A percentile compares a stretch with the other conserved stretches of the same genome.
Evolutionary conservation across 2,797 vertebrate species (phyloP).

Genomic region (Diplodus sargus): DNA sequence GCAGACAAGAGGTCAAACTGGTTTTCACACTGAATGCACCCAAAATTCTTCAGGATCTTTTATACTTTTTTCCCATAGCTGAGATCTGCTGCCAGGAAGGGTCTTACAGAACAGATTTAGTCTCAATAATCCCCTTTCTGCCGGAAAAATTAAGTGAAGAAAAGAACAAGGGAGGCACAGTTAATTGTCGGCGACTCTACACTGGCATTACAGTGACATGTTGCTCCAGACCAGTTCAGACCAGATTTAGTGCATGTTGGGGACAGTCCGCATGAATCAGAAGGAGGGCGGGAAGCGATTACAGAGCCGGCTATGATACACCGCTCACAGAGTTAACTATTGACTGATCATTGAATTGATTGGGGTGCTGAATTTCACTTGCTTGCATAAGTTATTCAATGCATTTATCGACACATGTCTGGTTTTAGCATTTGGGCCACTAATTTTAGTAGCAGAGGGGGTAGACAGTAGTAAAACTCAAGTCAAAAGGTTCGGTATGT

Average conservation of each 20-base stretch:
- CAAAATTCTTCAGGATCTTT: conserved; percentile 67
- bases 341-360: conserved; percentile 43
- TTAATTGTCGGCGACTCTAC: conserved; percentile 64
- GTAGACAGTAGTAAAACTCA: background rate
- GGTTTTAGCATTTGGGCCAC: background rate
- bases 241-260: conserved; percentile 55
- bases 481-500: background rate
- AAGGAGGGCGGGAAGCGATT: conserved; percentile 10
- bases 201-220: conserved; percentile 57
- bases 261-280: conserved; percentile 29
- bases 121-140: conserved; percentile 72
- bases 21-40: conserved; percentile 49
- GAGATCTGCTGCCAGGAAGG: conserved; percentile 60
- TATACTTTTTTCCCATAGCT: conserved; percentile 65
- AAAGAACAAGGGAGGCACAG: conserved; percentile 63
- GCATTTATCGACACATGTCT: conserved; percentile 11
- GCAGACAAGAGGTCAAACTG: conserved; percentile 36
- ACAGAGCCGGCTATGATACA: conserved; percentile 8
- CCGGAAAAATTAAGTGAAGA: conserved; percentile 50
- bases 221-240: conserved; percentile 66
- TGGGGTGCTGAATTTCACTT: conserved; percentile 30
- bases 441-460: background rate
- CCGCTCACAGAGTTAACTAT: conserved; percentile 1
- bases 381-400: conserved; percentile 31
- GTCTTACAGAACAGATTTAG: conserved; percentile 70